phyloP scores from a whole-genome alignment of 2,888 invertebrate genomes.

The Erannis defoliaria region DNA sequence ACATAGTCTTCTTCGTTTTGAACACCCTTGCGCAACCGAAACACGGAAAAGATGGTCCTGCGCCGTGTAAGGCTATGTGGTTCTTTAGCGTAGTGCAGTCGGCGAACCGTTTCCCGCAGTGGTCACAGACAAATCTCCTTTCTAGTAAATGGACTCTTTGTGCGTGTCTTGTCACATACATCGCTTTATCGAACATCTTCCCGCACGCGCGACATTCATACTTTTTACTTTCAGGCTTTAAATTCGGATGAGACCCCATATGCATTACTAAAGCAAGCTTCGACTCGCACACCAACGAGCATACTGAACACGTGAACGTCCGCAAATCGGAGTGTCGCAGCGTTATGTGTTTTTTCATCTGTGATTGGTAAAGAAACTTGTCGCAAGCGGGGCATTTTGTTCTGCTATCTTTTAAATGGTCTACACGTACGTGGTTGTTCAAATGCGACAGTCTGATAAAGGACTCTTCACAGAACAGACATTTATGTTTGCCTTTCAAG shows the following conservation, averaged over 20 bases:
- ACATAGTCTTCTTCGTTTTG: constrained; percentile 53
- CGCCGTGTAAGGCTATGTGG: constrained; percentile 66
- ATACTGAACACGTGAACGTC: constrained; percentile 31
- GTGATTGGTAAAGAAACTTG: constrained; percentile 9
- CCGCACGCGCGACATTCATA: constrained; percentile 39
- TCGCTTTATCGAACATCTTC: constrained; percentile 32
- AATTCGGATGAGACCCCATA: constrained; percentile 18
- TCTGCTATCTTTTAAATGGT: constrained; percentile 28
- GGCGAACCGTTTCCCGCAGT: constrained; percentile 50
- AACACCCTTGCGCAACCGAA: constrained; percentile 67
- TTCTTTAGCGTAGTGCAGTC: constrained; percentile 60
- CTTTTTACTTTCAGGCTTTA: constrained; percentile 8
- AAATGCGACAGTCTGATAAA: constrained; percentile 30
- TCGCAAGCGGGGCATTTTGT: constrained; percentile 19
- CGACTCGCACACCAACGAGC: constrained; percentile 25
- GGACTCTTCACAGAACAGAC: constrained; percentile 33
- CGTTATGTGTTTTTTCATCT: constrained; percentile 26
- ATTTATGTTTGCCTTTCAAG: constrained; percentile 31
- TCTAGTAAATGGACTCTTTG: constrained; percentile 46
- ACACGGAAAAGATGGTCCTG: constrained; percentile 56
- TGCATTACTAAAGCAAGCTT: constrained; percentile 36
- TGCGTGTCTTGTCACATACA: constrained; percentile 36
- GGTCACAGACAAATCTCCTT: constrained; percentile 38
- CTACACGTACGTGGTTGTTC: constrained; percentile 27
- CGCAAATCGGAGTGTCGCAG: constrained; percentile 26